Base-by-base conservation (phyloP, 2,797 vertebrate genomes). In the Arremon aurantiirostris region DNA sequence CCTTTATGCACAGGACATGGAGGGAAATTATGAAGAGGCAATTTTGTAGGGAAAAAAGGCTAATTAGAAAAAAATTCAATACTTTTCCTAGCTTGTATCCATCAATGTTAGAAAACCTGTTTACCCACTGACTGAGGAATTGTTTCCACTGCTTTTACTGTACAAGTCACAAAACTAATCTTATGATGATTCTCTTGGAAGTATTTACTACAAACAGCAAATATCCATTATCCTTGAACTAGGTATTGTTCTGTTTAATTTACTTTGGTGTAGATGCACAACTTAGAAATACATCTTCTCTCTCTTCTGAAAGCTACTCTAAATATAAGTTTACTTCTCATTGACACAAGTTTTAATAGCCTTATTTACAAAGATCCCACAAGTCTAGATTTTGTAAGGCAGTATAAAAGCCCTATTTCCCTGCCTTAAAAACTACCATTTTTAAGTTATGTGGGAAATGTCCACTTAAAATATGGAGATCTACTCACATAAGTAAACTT, bases 21-120 rank as follows among this genome's bases (percentile, higher is more conserved):
- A 96, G 89, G 93, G 96, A 98, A 97, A 98, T 98, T 97, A 98
- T 97, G 97, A 97, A 97, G 96, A 98, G 96, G 97, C 96, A 96
- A 96, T 98, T 98, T 98, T 96, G 94, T 95, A 97, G 97, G 96
- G 92, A 98, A 98, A 92, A 98, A 98, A 98, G 97, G 97, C 98
- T 98, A 98, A 98, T 98, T 98, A 98, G 96, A 97, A 98, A 98
- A 97, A 98, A 98, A 98, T 91, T 96, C 97, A 98, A 97, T 98
- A 97, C 95, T 97, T 97, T 97, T 97, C 96, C 95, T 97, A 96
- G 94, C 96, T 97, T 94, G 88, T 96, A 96, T 97, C 95, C 96
- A 96, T 98, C 98, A 97, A 94, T 60, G 89, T 96, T 97, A 97
- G 95, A 95, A 94, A 97, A 97, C 79, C 93, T 97, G 96, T 97